phyloP scores from a whole-genome alignment of 2,797 vertebrate species.

The Falco peregrinus region DNA sequence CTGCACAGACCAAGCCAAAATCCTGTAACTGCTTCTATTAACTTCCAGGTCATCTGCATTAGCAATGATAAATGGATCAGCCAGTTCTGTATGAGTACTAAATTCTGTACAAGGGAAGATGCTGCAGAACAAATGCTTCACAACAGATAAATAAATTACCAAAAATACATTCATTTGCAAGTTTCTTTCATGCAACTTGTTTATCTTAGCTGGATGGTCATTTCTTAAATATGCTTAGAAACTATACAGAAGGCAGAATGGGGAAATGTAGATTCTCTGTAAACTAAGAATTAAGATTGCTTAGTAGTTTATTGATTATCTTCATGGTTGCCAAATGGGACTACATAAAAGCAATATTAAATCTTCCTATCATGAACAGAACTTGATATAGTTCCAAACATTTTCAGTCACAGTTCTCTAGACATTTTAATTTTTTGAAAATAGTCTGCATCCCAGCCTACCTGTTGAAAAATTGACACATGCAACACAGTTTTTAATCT shows the following conservation, averaged over 20 bases:
- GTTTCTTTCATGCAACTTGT: background rate
- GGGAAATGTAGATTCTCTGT: background rate
- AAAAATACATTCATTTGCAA: background rate
- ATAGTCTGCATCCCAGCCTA: background rate
- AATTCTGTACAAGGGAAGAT: background rate
- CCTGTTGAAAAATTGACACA: background rate
- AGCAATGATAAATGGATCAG: background rate
- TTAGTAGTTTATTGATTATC: background rate
- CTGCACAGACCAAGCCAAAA: background rate
- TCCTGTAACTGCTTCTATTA: background rate
- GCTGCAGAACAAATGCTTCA: background rate
- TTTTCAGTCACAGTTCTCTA: background rate
- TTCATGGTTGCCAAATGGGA: background rate
- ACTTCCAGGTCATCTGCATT: background rate
- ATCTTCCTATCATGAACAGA: background rate
- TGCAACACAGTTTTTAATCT: background rate
- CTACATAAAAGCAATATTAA: background rate
- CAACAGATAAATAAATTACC: background rate
- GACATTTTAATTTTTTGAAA: background rate
- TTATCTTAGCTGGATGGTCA: background rate
- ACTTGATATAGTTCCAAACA: background rate
- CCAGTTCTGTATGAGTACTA: background rate
- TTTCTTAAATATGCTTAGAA: background rate
- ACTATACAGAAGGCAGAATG: background rate
- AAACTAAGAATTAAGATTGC: background rate